These are phyloP conservation scores for Aphelinus atriplicis DNA, from an alignment of 1,140 invertebrate genomes.

Conservation along the genomic window DNA sequence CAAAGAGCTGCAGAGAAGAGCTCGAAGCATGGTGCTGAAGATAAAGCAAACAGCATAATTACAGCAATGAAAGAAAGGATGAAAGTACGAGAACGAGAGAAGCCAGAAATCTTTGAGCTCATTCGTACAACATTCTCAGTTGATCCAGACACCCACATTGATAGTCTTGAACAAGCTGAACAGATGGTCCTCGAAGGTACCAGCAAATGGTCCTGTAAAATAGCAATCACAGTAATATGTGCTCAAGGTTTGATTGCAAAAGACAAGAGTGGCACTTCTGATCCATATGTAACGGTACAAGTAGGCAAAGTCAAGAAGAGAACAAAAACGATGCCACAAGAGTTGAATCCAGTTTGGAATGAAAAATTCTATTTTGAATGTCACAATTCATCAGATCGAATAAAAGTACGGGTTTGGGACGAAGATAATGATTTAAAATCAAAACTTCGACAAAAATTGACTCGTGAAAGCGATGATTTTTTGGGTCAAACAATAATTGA, in stretches of 20 bases:
- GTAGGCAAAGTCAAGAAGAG: slow-evolving; percentile 99
- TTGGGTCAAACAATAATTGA: slow-evolving; percentile 99
- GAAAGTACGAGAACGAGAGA: slow-evolving; percentile 97
- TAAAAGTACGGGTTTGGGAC: slow-evolving; percentile 99
- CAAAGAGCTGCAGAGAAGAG: slow-evolving; percentile 98
- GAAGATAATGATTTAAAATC: slow-evolving; percentile 99
- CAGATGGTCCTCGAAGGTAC: slow-evolving; percentile 99
- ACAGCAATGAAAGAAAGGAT: slow-evolving; percentile 99
- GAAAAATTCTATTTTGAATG: slow-evolving; percentile 99
- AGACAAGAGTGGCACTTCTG: slow-evolving; percentile 99
- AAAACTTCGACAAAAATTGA: slow-evolving; percentile 95
- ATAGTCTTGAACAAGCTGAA: slow-evolving; percentile 98
- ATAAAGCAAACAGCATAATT: slow-evolving; percentile 98
- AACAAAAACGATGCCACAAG: slow-evolving; percentile 98
- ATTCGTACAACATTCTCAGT: slow-evolving; percentile 96
- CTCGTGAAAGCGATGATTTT: slow-evolving; percentile 98
- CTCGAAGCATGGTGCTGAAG: slow-evolving; percentile 98
- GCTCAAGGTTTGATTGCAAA: slow-evolving; percentile 99
- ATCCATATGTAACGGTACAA: slow-evolving; percentile 99
- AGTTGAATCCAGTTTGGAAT: slow-evolving; percentile 99
- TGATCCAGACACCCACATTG: slow-evolving; percentile 92
- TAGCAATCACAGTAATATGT: slow-evolving; percentile 99
- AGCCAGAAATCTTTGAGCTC: slow-evolving; percentile 98
- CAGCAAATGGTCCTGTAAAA: slow-evolving; percentile 99
- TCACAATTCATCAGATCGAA: slow-evolving; percentile 99